phyloP scores from a whole-genome alignment of 1,140 invertebrate genomes.

The Leptoteleia sp. region DNA sequence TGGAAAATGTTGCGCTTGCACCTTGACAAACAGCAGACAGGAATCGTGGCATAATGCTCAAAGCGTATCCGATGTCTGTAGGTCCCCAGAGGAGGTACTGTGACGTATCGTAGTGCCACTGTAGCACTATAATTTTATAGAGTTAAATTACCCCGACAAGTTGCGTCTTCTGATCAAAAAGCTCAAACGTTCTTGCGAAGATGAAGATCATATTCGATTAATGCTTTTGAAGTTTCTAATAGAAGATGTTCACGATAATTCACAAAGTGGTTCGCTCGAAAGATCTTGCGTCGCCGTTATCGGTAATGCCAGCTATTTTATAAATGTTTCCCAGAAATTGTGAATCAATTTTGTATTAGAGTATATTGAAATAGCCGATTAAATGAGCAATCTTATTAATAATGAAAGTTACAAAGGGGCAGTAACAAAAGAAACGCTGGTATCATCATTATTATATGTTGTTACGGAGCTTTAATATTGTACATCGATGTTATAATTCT shows the following conservation, averaged over 20 bases:
- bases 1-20: constrained; percentile 49
- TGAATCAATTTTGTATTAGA: too few relatives aligned
- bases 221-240: constrained; percentile 11
- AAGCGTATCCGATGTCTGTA: constrained; percentile 49
- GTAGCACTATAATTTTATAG: constrained; percentile 47
- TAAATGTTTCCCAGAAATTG: too few relatives aligned
- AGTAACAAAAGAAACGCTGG: too few relatives aligned
- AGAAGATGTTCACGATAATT: constrained; percentile 17
- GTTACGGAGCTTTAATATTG: too few relatives aligned
- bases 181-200: constrained; percentile 11
- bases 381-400: too few relatives aligned
- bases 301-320: not conserved
- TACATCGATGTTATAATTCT: too few relatives aligned
- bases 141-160: constrained; percentile 42
- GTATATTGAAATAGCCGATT: too few relatives aligned
- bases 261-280: constrained; percentile 8
- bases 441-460: too few relatives aligned
- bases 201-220: constrained; percentile 30
- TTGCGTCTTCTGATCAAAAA: constrained; percentile 43
- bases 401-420: too few relatives aligned
- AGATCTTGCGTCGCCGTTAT: not conserved
- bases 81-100: constrained; percentile 40
- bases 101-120: constrained; percentile 31
- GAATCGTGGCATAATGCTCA: constrained; percentile 54
- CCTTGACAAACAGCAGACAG: constrained; percentile 54